Percentiles rank a stretch among this genome's conserved stretches.
phyloP scores from a whole-genome alignment of 2,797 vertebrate species.

The Crenuchus spilurus region DNA sequence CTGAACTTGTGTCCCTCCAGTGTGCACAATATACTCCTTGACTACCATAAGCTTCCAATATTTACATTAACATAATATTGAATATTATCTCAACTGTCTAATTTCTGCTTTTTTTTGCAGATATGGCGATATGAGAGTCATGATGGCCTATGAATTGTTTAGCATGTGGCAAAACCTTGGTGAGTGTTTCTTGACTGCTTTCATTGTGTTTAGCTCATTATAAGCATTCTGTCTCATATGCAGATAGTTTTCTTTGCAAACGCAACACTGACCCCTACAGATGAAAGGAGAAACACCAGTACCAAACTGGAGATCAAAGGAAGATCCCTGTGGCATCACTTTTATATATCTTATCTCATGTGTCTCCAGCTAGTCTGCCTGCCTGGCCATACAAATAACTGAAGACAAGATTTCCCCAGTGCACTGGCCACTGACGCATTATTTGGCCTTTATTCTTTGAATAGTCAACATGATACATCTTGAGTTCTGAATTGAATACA shows the following conservation, averaged over 20 bases:
- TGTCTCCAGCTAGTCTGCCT: too few relatives aligned
- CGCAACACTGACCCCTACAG: conserved; percentile 51
- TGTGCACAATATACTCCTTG: too few relatives aligned
- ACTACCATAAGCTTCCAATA: too few relatives aligned
- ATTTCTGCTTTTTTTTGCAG: conserved; percentile 68
- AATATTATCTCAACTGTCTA: too few relatives aligned
- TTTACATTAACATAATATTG: too few relatives aligned
- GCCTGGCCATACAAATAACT: not conserved
- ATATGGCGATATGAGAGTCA: conserved; percentile 95
- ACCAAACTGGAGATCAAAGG: not conserved
- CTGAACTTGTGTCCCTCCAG: too few relatives aligned
- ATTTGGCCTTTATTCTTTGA: not conserved
- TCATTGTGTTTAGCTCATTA: not conserved
- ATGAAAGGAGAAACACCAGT: conserved; percentile 7
- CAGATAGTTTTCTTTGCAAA: conserved; percentile 9
- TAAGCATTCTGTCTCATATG: not conserved
- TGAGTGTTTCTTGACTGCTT: conserved; percentile 61
- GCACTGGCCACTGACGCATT: not conserved
- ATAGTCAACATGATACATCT: not conserved
- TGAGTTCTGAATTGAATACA: too few relatives aligned
- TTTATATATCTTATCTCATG: not conserved
- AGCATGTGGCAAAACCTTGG: conserved; percentile 99
- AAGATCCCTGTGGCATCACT: not conserved
- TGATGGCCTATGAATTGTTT: conserved; percentile 98
- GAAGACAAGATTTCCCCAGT: not conserved